These are phyloP conservation scores for Barnardius zonarius DNA, from an alignment of 2,113 vertebrate genomes.

Conservation along the genomic window DNA sequence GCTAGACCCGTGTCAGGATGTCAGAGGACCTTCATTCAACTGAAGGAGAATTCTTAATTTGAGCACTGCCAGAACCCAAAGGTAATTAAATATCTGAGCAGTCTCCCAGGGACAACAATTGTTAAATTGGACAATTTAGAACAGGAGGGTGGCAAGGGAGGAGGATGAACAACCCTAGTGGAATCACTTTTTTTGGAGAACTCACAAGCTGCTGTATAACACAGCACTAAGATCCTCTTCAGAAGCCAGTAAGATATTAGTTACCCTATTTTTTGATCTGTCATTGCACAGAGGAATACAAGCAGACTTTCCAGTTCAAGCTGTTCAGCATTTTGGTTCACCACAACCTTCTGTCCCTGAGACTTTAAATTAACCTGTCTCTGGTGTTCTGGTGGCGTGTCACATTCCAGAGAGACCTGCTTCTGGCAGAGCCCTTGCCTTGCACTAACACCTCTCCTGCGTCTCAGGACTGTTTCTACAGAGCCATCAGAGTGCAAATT, in stretches of 20 bases:
- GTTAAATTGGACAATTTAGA: not conserved
- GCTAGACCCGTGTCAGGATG: not conserved
- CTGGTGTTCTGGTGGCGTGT: fast-evolving
- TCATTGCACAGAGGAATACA: not conserved
- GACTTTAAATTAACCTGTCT: not conserved
- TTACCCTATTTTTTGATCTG: not conserved
- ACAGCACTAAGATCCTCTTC: not conserved
- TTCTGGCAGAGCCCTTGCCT: not conserved
- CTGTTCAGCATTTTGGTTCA: not conserved
- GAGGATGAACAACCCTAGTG: not conserved
- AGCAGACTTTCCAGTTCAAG: not conserved
- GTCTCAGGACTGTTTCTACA: not conserved
- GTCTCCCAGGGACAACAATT: not conserved
- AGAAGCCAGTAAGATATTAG: not conserved
- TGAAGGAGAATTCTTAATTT: not conserved
- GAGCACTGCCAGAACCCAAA: not conserved
- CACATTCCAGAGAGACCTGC: not conserved
- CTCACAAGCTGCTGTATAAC: not conserved
- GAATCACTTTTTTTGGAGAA: not conserved
- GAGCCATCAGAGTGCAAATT: not conserved
- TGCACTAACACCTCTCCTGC: not conserved
- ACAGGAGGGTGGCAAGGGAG: not conserved
- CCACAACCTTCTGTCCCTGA: fast-evolving
- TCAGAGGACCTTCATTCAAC: not conserved
- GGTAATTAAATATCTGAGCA: not conserved